phyloP scores from a whole-genome alignment of 2,888 invertebrate species.

The Tricholauxania praeusta region DNA sequence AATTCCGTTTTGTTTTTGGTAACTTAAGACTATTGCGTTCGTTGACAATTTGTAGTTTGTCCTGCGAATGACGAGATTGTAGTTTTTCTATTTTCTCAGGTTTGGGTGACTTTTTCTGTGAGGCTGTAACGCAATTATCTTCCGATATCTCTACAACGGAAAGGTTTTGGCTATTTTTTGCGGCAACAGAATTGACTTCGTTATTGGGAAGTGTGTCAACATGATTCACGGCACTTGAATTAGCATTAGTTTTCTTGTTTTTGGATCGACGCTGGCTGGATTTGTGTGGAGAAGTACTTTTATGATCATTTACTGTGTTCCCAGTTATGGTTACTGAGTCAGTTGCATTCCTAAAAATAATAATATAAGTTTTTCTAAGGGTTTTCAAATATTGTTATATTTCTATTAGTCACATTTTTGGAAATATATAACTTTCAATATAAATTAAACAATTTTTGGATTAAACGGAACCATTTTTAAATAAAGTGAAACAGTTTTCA shows the following conservation, averaged over 20 bases:
- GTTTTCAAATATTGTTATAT: no score
- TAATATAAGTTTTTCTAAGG: no score
- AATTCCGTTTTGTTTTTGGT: constrained; percentile 51
- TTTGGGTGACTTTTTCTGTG: constrained; percentile 35
- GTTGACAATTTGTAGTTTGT: constrained; percentile 74
- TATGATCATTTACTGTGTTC: constrained; percentile 63
- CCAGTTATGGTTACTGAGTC: constrained; percentile 62
- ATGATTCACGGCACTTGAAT: constrained; percentile 7
- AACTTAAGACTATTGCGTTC: constrained; percentile 69
- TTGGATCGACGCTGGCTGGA: constrained; percentile 62
- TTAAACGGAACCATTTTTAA: no score
- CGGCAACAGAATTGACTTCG: constrained; percentile 38
- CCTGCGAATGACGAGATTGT: constrained; percentile 54
- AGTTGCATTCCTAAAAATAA: constrained; percentile 69
- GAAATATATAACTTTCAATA: no score
- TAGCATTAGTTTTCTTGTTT: constrained; percentile 58
- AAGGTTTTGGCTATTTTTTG: constrained; percentile 44
- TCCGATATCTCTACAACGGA: constrained; percentile 51
- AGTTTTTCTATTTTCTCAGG: constrained; percentile 33
- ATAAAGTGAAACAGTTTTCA: no score
- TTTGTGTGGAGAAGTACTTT: constrained; percentile 61
- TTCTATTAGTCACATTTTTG: no score
- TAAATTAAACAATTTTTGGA: no score
- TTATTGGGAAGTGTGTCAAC: constrained; percentile 5
- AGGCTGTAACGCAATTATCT: constrained; percentile 39